Evolutionary conservation across 1,140 invertebrate species (phyloP), one percentile per base, ranked within the genome.

Genomic region (Theocolax elegans): DNA sequence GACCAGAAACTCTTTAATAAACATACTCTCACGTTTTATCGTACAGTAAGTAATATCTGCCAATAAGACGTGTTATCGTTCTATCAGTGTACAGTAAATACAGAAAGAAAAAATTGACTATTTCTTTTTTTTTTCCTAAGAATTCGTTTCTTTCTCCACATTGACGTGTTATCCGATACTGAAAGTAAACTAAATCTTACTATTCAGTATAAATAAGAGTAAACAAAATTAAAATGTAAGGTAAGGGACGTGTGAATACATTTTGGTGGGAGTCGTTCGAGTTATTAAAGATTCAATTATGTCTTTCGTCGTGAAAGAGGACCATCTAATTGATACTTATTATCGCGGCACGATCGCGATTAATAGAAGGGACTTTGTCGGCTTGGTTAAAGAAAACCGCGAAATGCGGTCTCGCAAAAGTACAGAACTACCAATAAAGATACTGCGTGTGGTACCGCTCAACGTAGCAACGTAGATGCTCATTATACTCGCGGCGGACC

Each of bases 321-420:
- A 27, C 44, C 13, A 27, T 38, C 79, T 80, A 83, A 85, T 85
- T 85, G 82, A 85, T 84, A 83, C 81, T 83, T 83, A 85, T 79
- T 78, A 74, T 73, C 67, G 54, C 73, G 76, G 76, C 77, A 75
- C 80, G 82, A 82, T 83, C 81, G 79, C 81, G 80, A 83, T 82
- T 83, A 84, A 83, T 83, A 83, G 66, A 71, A 79, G 67, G 80
- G 79, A 83, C 81, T 85, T 85, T 84, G 82, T 84, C 83, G 82
- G 83, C 78, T 74, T 67, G 71, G 75, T 48, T 53, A 49, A 64
- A 71, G 77, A 42, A 68, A 76, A 75, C 78, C 73, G 75, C 74
- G 77, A 76, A 76, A 83, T 85, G 83, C 73, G 83, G 84, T 85
- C 79, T 75, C 72, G 74, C 76, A 76, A 81, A 81, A 80, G 78